These are phyloP conservation scores for Antechinus flavipes DNA, from an alignment of 2,113 vertebrate genomes.

Conservation along the genomic window DNA sequence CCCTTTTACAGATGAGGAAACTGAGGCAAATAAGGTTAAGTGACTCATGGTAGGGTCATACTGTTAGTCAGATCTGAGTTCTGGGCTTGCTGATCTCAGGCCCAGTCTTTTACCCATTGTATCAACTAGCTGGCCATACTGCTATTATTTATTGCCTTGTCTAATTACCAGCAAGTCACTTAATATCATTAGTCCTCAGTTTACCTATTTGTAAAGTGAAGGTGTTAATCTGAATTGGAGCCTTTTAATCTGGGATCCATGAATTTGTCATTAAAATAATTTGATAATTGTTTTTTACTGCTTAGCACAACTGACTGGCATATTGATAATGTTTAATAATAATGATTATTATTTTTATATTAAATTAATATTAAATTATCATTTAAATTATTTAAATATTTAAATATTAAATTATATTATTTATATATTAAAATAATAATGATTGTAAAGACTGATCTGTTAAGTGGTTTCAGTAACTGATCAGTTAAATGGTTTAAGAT, in stretches of 20 bases:
- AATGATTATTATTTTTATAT: too few relatives aligned
- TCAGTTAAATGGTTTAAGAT: too few relatives aligned
- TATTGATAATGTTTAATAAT: neutral
- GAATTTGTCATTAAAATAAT: neutral
- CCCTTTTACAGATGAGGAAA: neutral
- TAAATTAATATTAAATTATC: too few relatives aligned
- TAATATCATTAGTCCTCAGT: neutral
- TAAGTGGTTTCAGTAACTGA: neutral
- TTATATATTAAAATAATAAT: too few relatives aligned
- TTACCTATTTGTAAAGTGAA: neutral
- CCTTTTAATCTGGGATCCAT: neutral
- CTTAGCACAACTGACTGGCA: neutral
- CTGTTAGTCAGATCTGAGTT: neutral
- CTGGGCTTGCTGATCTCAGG: neutral
- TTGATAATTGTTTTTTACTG: neutral
- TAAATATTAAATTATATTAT: too few relatives aligned
- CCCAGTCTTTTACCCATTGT: neutral
- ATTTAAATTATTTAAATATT: too few relatives aligned
- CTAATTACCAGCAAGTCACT: neutral
- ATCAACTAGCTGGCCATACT: neutral
- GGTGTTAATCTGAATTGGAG: neutral
- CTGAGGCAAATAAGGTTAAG: neutral
- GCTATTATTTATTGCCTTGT: neutral
- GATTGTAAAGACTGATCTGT: neutral
- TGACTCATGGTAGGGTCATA: neutral